phyloP scores from a whole-genome alignment of 2,113 vertebrate species.

The Cacatua alba region DNA sequence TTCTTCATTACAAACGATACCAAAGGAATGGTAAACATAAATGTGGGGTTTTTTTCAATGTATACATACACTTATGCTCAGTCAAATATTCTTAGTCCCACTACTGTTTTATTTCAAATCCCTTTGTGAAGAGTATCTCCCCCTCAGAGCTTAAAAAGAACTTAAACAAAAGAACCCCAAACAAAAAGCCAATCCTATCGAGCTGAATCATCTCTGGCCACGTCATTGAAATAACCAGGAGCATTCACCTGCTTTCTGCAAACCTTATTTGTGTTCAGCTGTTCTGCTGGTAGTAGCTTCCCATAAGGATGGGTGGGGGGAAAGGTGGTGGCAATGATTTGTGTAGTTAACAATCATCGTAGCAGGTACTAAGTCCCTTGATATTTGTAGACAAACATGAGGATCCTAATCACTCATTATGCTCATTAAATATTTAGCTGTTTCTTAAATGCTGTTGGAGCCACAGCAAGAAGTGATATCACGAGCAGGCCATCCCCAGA shows the following conservation, averaged over 20 bases:
- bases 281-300: not conserved
- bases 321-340: not conserved
- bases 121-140: not conserved
- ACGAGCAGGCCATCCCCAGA: not conserved
- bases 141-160: not conserved
- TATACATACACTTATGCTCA: fast-evolving
- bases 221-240: not conserved
- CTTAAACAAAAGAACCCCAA: not conserved
- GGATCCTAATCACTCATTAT: not conserved
- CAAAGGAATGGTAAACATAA: not conserved
- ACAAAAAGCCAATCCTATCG: not conserved
- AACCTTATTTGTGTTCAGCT: not conserved
- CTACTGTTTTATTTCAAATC: not conserved
- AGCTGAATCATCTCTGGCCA: not conserved
- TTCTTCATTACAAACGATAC: not conserved
- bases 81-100: not conserved
- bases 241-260: not conserved
- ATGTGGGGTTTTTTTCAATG: not conserved
- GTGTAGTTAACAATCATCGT: not conserved
- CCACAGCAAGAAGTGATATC: not conserved
- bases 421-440: not conserved
- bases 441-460: not conserved
- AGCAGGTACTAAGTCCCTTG: not conserved
- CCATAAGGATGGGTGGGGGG: not conserved
- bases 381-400: not conserved